Base-by-base conservation (phyloP, 2,888 invertebrate species). In the Agrochola circellaris region DNA sequence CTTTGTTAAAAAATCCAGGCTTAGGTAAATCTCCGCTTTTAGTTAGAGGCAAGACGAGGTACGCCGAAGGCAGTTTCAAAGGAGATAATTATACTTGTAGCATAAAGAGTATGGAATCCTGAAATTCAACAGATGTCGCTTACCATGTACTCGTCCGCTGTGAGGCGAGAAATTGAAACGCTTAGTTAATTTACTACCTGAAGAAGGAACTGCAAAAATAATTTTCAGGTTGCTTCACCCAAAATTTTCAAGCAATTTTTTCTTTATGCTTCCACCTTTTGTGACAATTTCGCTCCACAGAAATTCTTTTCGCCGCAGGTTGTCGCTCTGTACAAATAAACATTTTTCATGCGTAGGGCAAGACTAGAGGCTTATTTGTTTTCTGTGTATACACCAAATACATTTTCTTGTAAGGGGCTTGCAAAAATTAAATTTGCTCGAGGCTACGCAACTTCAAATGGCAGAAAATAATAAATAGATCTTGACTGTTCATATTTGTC, bases 351-450 rank as follows among this genome's bases (percentile, higher is more conserved):
- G 70, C 60, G 61, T 73, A 62, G 23, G 8, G 66, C 60, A 72
- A 69, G 61, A 69, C 42, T 73, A 69, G 65, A 62, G 48, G 66
- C 77, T 75, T 82, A 78, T 85, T 84, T 85, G 74, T 73, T 81
- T 69, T 69, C 58, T n/a, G 34, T 54, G 56, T 71, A 54, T 17
- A 68, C 54, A 38, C 45, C 71, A 69, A 54, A 74, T 42, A 77
- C 56, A 62, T 73, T 67, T 67, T 56, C 72, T 82, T 70, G 72
- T 67, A 65, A 66, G n/a, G 68, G 69, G 9, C 38, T 74, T 72
- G 65, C 85, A 85, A 85, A 75, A 85, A 82, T 84, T 85, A 73
- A 75, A 82, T 75, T 78, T 48, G 85, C 82, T 60, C 70, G 69
- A 62, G 78, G 83, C 82, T 70, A 78, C 48, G 48, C 20, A 64